Evolutionary conservation across 2,113 vertebrate species (phyloP), one percentile per base, ranked within the genome.

Genomic region (Sterna hirundo): DNA sequence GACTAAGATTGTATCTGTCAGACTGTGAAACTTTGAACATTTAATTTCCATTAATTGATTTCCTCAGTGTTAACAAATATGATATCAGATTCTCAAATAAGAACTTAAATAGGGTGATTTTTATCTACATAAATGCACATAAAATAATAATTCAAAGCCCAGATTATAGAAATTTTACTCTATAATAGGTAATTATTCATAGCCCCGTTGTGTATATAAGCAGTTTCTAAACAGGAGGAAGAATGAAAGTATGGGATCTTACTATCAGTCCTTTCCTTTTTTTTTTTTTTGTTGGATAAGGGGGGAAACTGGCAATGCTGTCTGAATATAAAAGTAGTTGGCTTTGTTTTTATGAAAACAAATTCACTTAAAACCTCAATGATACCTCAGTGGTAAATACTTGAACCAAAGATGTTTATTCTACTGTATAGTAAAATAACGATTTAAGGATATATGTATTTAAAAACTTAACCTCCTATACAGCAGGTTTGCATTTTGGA

Each of bases 21-120:
- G 98, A 96, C 98, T 97, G 98, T 97, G 98, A 98, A 98, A 98
- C 99, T 99, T 98, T 97, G 97, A 99, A 99, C 98, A 94, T 99
- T 98, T 99, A 98, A 99, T 99, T 99, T 99, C 98, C 98, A 99
- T 99, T 99, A 99, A 99, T 99, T 99, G 99, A 99, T 99, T 99
- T 99, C 98, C 98, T 99, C 98, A 97, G 97, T 97, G 98, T 98
- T 99, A 98, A 98, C 98, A 99, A 99, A 99, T 99, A 98, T 97
- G 98, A 98, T 98, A 98, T 98, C 98, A 99, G 98, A 98, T 99
- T 98, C 98, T 98, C 96, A 97, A 97, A 98, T 82, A 97, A 92
- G 79, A 95, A 95, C 96, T 98, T 97, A 96, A 97, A 98, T 97
- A 93, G 72, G 94, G 95, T 42, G 69, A 96, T 98, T 98, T 97